Evolutionary conservation across 2,113 vertebrate species (phyloP).

Genomic region (Notothenia coriiceps): DNA sequence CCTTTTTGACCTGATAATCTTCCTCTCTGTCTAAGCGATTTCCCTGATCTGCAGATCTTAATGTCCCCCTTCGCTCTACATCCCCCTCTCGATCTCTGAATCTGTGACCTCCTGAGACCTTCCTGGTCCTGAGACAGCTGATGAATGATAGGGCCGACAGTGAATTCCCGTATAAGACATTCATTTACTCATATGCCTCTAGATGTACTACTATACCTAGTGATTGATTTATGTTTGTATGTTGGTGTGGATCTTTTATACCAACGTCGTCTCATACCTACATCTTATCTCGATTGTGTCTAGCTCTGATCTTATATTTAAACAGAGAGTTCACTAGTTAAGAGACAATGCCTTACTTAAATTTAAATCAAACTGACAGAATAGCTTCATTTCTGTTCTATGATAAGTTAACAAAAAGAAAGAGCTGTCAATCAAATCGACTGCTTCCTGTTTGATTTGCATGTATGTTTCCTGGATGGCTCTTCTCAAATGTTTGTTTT

Average conservation of each 20-base stretch:
- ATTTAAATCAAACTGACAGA: too few species aligned
- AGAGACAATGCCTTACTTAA: background rate
- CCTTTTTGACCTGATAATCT: conserved; percentile 55
- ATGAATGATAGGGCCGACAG: conserved; percentile 16
- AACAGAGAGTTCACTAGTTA: too few species aligned
- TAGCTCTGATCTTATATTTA: too few species aligned
- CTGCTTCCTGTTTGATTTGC: too few species aligned
- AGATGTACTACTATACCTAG: background rate
- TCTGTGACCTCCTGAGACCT: conserved; percentile 47
- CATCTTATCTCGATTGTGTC: background rate
- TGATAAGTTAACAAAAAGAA: too few species aligned
- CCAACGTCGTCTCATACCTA: background rate
- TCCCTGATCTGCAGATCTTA: conserved; percentile 63
- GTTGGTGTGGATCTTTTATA: background rate
- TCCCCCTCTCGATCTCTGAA: conserved; percentile 17
- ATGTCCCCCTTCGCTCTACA: conserved; percentile 16
- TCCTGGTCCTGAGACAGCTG: conserved; percentile 5
- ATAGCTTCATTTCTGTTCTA: too few species aligned
- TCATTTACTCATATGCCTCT: background rate
- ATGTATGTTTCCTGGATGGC: too few species aligned
- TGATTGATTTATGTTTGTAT: background rate
- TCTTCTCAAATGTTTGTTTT: too few species aligned
- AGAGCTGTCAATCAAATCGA: too few species aligned
- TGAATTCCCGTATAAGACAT: conserved; percentile 12
- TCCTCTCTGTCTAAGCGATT: conserved; percentile 51